A percentile compares a stretch with the other conserved stretches of the same genome.
These are phyloP conservation scores for Hylia prasina DNA, from an alignment of 2,113 vertebrate species.

Conservation along the genomic window DNA sequence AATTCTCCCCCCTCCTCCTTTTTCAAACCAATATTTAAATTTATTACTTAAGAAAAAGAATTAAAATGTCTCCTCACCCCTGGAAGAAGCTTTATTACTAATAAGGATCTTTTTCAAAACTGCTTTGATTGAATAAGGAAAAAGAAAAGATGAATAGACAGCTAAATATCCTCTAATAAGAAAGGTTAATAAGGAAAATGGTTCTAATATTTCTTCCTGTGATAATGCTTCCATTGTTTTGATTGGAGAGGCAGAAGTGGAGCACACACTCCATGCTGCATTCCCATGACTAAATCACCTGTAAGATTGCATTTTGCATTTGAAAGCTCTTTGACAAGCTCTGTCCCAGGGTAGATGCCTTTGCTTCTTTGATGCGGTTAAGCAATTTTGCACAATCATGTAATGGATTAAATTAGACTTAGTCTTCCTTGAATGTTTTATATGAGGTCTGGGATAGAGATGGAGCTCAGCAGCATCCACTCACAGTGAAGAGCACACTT, in stretches of 20 bases:
- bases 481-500: neutral
- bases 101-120: slow-evolving; percentile 1
- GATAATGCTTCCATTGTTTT: slow-evolving; percentile 84
- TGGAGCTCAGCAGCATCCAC: neutral
- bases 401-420: slow-evolving; percentile 71
- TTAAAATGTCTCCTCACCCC: neutral
- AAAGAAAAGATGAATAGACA: slow-evolving; percentile 50
- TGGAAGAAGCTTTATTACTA: slow-evolving; percentile 10
- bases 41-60: slow-evolving; percentile 12
- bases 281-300: slow-evolving; percentile 72
- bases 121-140: slow-evolving; percentile 38
- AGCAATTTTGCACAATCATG: slow-evolving; percentile 66
- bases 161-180: slow-evolving; percentile 71
- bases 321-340: slow-evolving; percentile 73
- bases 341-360: slow-evolving; percentile 42
- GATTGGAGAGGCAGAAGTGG: slow-evolving; percentile 70
- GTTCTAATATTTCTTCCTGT: slow-evolving; percentile 74
- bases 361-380: slow-evolving; percentile 70
- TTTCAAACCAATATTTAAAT: neutral
- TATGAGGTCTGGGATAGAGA: neutral
- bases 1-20: neutral
- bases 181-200: slow-evolving; percentile 74
- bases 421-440: slow-evolving; percentile 44
- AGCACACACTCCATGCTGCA: slow-evolving; percentile 68
- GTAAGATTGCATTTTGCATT: slow-evolving; percentile 75